Evolutionary conservation across 2,888 invertebrate genomes (phyloP).

Genomic region (Rhyacophila evoluta): DNA sequence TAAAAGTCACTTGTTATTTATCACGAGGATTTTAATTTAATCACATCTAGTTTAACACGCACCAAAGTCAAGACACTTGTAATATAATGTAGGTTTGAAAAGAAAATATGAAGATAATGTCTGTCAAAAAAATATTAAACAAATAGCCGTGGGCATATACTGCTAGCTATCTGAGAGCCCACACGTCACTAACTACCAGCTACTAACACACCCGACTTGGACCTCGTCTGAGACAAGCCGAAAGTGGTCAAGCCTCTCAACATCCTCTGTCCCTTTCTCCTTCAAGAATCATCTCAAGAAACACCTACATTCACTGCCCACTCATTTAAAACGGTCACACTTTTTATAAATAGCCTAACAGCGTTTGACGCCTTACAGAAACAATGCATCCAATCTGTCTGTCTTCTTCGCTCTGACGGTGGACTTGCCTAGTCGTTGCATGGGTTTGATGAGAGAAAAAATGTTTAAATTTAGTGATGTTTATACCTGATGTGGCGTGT

Average conservation of each 20-base stretch:
- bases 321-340: conserved; percentile 28
- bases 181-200: conserved; percentile 47
- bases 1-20: background rate
- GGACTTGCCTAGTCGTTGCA: background rate
- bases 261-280: conserved; percentile 37
- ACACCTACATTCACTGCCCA: conserved; percentile 26
- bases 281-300: conserved; percentile 20
- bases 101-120: background rate
- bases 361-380: background rate
- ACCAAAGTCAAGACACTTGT: background rate
- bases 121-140: background rate
- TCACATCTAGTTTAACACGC: background rate
- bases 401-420: background rate
- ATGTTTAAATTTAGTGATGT: background rate
- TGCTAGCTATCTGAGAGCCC: conserved; percentile 46
- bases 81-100: background rate
- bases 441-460: conserved; percentile 9
- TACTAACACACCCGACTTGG: conserved; percentile 34
- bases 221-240: conserved; percentile 22
- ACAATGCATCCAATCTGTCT: background rate
- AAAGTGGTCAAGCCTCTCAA: conserved; percentile 48
- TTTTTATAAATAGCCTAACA: conserved; percentile 13
- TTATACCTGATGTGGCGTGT: conserved; percentile 30
- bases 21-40: background rate
- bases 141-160: conserved; percentile 21